These are phyloP conservation scores for Amphiprion clarkii DNA, from an alignment of 2,797 vertebrate species.

Conservation along the genomic window DNA sequence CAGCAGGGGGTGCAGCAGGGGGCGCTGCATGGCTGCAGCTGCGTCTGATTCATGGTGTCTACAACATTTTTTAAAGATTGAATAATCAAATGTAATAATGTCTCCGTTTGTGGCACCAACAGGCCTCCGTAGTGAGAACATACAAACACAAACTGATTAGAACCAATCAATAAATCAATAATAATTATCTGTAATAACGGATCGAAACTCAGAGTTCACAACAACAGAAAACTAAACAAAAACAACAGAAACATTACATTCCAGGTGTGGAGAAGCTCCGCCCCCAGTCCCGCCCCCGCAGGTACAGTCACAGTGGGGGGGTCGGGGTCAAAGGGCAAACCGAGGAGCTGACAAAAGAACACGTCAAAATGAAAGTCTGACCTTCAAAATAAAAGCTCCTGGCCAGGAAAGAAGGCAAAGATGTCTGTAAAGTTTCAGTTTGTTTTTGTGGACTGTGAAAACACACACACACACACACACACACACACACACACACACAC, in stretches of 20 bases:
- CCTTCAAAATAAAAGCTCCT: conserved; percentile 58
- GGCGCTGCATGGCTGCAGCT: neutral
- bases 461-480: neutral
- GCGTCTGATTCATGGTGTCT: too few relatives aligned
- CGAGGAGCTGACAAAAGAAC: conserved; percentile 30
- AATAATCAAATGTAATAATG: too few relatives aligned
- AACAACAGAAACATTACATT: conserved; percentile 39
- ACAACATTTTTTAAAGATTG: too few relatives aligned
- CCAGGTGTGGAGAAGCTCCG: conserved; percentile 30
- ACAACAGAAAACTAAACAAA: conserved; percentile 1
- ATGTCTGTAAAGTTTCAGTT: conserved; percentile 18
- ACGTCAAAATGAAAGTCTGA: conserved; percentile 43
- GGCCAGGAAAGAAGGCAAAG: conserved; percentile 31
- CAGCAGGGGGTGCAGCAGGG: too few relatives aligned
- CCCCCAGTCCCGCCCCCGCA: conserved; percentile 6
- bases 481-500: too few relatives aligned
- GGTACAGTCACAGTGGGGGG: conserved; percentile 12
- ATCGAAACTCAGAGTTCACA: conserved; percentile 22
- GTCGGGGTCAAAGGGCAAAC: conserved; percentile 21
- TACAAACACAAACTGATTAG: conserved; percentile 3
- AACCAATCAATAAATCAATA: conserved; percentile 27
- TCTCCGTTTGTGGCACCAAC: conserved; percentile 35
- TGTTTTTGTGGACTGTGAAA: too few relatives aligned
- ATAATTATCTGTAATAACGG: neutral
- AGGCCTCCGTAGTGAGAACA: conserved; percentile 36